phyloP scores from a whole-genome alignment of 2,888 invertebrate genomes.

The Tipula unca region DNA sequence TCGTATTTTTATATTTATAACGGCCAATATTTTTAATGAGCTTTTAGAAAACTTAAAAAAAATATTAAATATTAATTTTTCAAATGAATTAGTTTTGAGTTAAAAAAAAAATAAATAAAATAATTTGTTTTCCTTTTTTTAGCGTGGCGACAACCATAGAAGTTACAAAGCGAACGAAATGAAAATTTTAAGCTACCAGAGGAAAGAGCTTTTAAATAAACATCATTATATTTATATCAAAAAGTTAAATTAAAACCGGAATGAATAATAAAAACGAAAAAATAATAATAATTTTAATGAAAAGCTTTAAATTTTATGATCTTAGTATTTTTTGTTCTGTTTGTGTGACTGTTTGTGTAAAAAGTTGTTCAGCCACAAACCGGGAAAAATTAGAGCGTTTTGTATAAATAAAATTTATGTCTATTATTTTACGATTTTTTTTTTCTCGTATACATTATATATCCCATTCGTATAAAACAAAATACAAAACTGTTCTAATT shows the following conservation, averaged over 20 bases:
- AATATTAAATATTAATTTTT: background rate
- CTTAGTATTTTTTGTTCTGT: no score
- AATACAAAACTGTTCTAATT: background rate
- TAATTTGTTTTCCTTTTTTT: background rate
- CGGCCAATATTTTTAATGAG: background rate
- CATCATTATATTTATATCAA: background rate
- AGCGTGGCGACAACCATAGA: background rate
- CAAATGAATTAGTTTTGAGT: background rate
- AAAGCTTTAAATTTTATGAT: background rate
- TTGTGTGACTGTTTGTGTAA: background rate
- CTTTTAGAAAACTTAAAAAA: background rate
- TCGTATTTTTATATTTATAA: background rate
- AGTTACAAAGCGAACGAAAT: background rate
- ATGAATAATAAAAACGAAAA: background rate
- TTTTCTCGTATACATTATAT: background rate
- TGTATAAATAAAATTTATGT: background rate
- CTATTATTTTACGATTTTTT: background rate
- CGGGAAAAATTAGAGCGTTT: background rate
- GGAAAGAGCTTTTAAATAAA: background rate
- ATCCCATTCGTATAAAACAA: background rate
- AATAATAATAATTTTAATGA: no score
- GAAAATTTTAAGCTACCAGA: background rate
- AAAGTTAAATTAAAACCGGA: background rate
- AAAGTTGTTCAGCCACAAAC: background rate
- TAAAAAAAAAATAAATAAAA: background rate